Evolutionary conservation across 2,113 vertebrate species (phyloP).

Genomic region (Epinephelus fuscoguttatus): DNA sequence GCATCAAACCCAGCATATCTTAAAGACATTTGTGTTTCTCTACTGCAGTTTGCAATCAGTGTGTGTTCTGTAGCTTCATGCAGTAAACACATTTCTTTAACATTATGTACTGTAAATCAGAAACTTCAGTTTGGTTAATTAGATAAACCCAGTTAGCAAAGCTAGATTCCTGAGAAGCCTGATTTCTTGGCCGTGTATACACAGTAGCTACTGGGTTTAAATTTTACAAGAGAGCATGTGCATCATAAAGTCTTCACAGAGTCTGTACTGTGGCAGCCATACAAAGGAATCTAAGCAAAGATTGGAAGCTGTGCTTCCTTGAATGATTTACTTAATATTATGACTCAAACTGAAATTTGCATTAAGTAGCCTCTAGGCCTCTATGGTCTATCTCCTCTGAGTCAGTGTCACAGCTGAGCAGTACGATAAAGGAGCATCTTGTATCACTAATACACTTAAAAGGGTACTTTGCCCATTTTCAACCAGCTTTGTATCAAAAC

Average conservation of each 20-base stretch:
- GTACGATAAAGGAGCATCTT: background rate
- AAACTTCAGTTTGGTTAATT: slow-evolving; percentile 8
- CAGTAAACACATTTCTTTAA: background rate
- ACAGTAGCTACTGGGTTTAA: background rate
- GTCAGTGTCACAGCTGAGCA: background rate
- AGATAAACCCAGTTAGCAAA: slow-evolving; percentile 23
- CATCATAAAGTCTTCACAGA: too few species aligned
- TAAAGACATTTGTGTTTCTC: background rate
- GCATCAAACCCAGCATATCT: background rate
- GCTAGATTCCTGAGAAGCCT: background rate
- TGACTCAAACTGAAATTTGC: background rate
- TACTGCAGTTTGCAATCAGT: background rate
- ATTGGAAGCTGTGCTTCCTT: background rate
- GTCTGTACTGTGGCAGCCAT: background rate
- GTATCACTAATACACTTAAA: background rate
- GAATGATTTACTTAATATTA: background rate
- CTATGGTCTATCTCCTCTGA: background rate
- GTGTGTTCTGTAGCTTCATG: background rate
- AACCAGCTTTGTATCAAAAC: too few species aligned
- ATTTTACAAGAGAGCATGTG: background rate
- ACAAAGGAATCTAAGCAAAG: background rate
- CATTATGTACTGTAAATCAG: background rate
- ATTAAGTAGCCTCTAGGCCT: background rate
- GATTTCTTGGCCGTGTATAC: background rate
- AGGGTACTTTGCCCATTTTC: too few species aligned